Evolutionary conservation across 92 coral and sea anemone genomes (phyloP).

Genomic region (Siderastrea siderea): DNA sequence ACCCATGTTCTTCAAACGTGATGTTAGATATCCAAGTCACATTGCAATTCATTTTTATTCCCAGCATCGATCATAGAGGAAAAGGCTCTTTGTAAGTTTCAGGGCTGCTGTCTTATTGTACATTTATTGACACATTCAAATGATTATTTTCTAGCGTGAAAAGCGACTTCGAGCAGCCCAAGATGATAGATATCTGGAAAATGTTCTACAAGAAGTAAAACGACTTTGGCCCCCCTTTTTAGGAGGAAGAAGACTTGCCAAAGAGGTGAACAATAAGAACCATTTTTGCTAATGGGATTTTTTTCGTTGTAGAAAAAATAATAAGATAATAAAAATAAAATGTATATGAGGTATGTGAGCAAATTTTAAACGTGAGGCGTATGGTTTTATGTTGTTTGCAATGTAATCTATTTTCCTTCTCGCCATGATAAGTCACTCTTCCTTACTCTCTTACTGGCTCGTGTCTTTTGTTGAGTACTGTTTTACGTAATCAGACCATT

Average conservation of each 20-base stretch:
- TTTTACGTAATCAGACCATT: too few species aligned
- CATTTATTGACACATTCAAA: background rate
- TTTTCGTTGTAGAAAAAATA: background rate
- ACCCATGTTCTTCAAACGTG: too few species aligned
- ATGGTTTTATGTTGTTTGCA: background rate
- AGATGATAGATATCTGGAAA: constrained; percentile 90
- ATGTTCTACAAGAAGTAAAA: constrained; percentile 87
- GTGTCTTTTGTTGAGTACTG: too few species aligned
- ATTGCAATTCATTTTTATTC: too few species aligned
- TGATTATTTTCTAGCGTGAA: constrained; percentile 16
- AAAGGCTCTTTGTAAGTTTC: background rate
- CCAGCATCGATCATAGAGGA: too few species aligned
- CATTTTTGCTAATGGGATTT: background rate
- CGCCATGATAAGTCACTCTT: too few species aligned
- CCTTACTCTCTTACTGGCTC: too few species aligned
- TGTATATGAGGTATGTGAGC: too few species aligned
- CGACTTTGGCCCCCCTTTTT: constrained; percentile 99
- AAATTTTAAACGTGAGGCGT: too few species aligned
- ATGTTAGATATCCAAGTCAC: too few species aligned
- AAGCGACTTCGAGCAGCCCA: constrained; percentile 79
- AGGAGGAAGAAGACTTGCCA: constrained; percentile 95
- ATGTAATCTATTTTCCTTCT: background rate
- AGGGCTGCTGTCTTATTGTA: background rate
- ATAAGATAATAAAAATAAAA: too few species aligned
- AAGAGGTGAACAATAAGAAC: constrained; percentile 55